Evolutionary conservation across 1,140 invertebrate genomes (phyloP).

Genomic region (Platorchestia sp.): DNA sequence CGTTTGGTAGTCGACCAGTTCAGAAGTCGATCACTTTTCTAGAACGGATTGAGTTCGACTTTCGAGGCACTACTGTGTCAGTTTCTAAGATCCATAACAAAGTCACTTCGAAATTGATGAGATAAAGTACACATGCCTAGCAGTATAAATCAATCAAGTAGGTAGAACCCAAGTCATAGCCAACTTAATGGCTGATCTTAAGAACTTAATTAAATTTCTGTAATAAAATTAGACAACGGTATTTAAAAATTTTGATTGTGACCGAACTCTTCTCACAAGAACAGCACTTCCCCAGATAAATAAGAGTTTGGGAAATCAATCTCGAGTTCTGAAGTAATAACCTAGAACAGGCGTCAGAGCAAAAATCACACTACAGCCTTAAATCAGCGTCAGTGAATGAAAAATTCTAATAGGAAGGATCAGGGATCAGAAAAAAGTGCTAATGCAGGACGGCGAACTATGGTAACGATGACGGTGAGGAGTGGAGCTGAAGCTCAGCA

Average conservation of each 20-base stretch:
- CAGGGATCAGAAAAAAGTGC: not conserved
- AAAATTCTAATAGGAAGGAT: not conserved
- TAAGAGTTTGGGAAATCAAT: too few species aligned
- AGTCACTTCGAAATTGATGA: not conserved
- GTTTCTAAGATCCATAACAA: not conserved
- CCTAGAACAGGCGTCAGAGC: not conserved
- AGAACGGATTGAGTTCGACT: not conserved
- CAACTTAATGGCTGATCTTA: not conserved
- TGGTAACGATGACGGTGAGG: not conserved
- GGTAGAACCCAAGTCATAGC: not conserved
- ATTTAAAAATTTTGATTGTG: not conserved
- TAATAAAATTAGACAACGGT: not conserved
- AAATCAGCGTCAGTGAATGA: not conserved
- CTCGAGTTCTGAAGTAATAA: not conserved
- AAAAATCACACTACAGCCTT: too few species aligned
- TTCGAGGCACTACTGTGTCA: not conserved
- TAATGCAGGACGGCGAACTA: too few species aligned
- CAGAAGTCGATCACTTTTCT: not conserved
- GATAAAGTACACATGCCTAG: not conserved
- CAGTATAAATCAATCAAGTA: not conserved
- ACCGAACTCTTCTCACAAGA: not conserved
- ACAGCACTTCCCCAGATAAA: too few species aligned
- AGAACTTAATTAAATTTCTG: not conserved
- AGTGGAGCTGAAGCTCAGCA: slow-evolving; percentile 70
- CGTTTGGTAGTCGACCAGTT: too few species aligned